Conservation (phyloP, 2,888 invertebrate species). For the Villa cingulata region DNA sequence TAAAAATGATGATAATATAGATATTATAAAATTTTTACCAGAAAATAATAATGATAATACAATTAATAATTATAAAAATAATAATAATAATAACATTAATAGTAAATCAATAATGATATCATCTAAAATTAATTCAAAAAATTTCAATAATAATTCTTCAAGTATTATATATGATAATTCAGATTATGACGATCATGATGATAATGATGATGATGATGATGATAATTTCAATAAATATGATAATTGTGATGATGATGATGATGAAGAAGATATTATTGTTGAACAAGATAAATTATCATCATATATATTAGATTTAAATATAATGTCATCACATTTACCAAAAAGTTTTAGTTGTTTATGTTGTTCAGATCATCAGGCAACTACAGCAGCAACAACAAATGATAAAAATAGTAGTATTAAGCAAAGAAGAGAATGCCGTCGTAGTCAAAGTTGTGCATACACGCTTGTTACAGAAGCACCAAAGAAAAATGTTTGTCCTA, state of each 20-base stretch:
- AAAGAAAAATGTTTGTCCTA: slow-evolving; percentile 18
- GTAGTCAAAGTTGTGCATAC: slow-evolving; percentile 29
- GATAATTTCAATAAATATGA: slow-evolving; percentile 2
- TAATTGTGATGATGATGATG: neutral
- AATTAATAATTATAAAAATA: too few relatives aligned
- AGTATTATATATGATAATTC: neutral
- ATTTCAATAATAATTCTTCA: neutral
- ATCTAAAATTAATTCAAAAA: too few relatives aligned
- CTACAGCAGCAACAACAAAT: too few relatives aligned
- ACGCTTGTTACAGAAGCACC: slow-evolving; percentile 32
- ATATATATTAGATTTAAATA: neutral
- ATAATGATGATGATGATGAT: slow-evolving; percentile 1
- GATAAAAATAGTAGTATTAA: neutral
- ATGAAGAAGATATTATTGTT: neutral
- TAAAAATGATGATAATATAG: too few relatives aligned
- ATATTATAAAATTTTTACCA: too few relatives aligned
- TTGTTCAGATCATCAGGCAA: slow-evolving; percentile 35
- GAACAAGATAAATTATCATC: neutral
- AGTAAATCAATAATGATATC: too few relatives aligned
- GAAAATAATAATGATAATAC: too few relatives aligned
- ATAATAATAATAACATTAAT: too few relatives aligned
- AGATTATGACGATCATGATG: slow-evolving; percentile 4
- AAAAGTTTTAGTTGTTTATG: slow-evolving; percentile 47
- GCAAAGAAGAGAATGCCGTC: slow-evolving; percentile 18
- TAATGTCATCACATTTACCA: slow-evolving; percentile 20